Evolutionary conservation across 2,113 vertebrate species (phyloP).

Genomic region (Toxotes chatareus): DNA sequence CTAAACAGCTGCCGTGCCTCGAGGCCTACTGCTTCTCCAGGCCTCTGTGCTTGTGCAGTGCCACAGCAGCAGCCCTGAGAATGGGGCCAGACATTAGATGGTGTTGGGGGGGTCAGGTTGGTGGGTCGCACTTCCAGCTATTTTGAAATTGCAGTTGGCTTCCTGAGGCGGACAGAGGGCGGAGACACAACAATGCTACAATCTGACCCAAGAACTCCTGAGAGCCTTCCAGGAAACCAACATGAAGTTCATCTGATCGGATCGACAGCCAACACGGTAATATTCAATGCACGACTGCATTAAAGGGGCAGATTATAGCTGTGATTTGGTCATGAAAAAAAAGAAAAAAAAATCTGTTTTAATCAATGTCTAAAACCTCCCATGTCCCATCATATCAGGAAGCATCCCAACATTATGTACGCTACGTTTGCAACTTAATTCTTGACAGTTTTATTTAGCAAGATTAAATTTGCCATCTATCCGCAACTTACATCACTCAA

Average conservation of each 20-base stretch:
- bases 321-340: not conserved
- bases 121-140: constrained; percentile 38
- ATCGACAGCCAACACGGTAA: not conserved
- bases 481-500: not conserved
- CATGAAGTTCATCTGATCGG: not conserved
- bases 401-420: not conserved
- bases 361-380: not conserved
- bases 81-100: constrained; percentile 32
- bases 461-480: not conserved
- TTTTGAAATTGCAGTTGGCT: constrained; percentile 17
- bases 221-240: not conserved
- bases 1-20: constrained; percentile 35
- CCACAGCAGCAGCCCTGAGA: not conserved
- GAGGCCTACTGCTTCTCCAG: not conserved
- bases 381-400: not conserved
- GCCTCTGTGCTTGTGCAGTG: not conserved
- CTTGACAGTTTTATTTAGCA: no score
- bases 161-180: constrained; percentile 26
- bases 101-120: not conserved
- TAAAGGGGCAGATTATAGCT: not conserved
- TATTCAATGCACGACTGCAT: not conserved
- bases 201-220: not conserved
- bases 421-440: not conserved
- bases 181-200: constrained; percentile 1
- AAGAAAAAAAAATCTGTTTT: not conserved